phyloP scores from a whole-genome alignment of 2,888 invertebrate species.

The Sinohyriopsis cumingii region DNA sequence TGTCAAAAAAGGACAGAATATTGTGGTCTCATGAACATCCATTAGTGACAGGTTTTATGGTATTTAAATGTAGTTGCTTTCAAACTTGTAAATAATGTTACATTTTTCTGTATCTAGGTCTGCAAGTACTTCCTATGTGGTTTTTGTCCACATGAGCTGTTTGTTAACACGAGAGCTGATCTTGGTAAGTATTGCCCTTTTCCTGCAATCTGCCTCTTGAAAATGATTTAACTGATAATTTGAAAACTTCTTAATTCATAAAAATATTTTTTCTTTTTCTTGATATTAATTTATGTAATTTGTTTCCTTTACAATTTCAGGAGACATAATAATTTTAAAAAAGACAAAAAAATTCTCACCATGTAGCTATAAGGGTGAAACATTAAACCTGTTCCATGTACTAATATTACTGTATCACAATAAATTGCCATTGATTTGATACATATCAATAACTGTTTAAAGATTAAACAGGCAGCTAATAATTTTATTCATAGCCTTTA shows the following conservation, averaged over 20 bases:
- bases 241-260: neutral
- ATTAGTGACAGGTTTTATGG: neutral
- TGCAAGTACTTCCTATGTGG: constrained; percentile 97
- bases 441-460: neutral
- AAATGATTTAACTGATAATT: neutral
- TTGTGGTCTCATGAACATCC: neutral
- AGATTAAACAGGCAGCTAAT: too few relatives aligned
- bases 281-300: too few relatives aligned
- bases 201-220: neutral
- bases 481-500: too few relatives aligned
- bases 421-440: too few relatives aligned
- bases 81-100: neutral
- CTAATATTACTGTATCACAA: too few relatives aligned
- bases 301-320: too few relatives aligned
- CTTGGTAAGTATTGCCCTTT: constrained; percentile 75
- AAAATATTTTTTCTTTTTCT: too few relatives aligned
- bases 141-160: constrained; percentile 98
- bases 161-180: constrained; percentile 97
- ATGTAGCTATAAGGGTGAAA: too few relatives aligned
- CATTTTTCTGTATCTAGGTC: constrained; percentile 78
- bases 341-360: too few relatives aligned
- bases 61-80: neutral
- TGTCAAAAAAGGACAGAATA: too few relatives aligned
- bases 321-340: too few relatives aligned
- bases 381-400: too few relatives aligned